A percentile compares a stretch with the other conserved stretches of the same genome.
Evolutionary conservation across 1,140 invertebrate species (phyloP).

Genomic region (Sarcophaga peregrina): DNA sequence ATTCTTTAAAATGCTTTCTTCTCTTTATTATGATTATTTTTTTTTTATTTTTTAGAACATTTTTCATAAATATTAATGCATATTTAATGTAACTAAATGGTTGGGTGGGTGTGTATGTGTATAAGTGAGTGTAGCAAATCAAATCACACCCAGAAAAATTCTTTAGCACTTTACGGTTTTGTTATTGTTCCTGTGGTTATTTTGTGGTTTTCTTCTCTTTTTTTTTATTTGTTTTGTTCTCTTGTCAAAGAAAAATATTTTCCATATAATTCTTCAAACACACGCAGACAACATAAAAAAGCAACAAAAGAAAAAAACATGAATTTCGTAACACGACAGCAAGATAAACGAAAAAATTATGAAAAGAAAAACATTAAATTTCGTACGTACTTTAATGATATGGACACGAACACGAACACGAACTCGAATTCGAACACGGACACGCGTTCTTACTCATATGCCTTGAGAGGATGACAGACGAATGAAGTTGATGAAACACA

Average conservation of each 20-base stretch:
- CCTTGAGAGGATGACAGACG: conserved; percentile 34
- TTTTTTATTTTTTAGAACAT: too few relatives aligned
- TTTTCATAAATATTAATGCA: too few relatives aligned
- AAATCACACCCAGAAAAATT: background rate
- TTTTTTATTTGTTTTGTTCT: too few relatives aligned
- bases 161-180: background rate
- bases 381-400: too few relatives aligned
- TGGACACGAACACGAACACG: background rate
- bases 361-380: too few relatives aligned
- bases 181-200: too few relatives aligned
- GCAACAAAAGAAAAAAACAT: background rate
- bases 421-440: background rate
- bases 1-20: too few relatives aligned
- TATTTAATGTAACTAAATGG: too few relatives aligned
- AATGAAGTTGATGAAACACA: conserved; percentile 26
- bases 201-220: background rate
- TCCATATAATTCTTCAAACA: conserved; percentile 2
- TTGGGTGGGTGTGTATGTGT: too few relatives aligned
- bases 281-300: background rate
- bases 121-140: background rate
- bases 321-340: background rate
- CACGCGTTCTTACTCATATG: conserved; percentile 24
- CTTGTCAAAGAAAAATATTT: background rate
- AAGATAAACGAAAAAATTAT: too few relatives aligned
- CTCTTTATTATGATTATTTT: too few relatives aligned